These are phyloP conservation scores for Leptopilina myrica DNA, from an alignment of 2,888 invertebrate genomes.

Conservation along the genomic window DNA sequence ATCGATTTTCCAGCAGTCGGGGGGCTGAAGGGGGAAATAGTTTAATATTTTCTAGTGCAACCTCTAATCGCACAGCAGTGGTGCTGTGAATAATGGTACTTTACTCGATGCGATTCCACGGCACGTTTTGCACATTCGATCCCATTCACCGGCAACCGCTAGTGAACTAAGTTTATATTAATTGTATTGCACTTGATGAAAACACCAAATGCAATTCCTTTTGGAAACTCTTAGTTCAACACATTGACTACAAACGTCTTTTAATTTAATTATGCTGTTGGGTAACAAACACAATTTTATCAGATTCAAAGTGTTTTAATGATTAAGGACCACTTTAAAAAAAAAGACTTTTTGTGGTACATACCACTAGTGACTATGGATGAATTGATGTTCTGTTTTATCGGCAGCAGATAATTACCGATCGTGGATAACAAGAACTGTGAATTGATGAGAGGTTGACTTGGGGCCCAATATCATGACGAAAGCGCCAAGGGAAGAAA, in stretches of 20 bases:
- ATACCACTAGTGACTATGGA: no score
- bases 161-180: conserved; percentile 24
- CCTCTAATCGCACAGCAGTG: conserved; percentile 8
- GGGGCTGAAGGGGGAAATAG: neutral
- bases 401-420: no score
- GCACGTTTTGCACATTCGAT: conserved; percentile 36
- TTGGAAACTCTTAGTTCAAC: neutral
- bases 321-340: no score
- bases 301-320: neutral
- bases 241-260: conserved; percentile 1
- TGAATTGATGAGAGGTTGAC: no score
- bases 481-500: no score
- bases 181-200: conserved; percentile 21
- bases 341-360: no score
- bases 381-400: no score
- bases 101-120: conserved; percentile 15
- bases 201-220: neutral
- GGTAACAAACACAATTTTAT: neutral
- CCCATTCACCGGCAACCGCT: conserved; percentile 5
- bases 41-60: neutral
- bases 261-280: neutral
- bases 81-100: conserved; percentile 19
- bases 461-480: no score
- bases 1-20: conserved; percentile 17
- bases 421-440: no score